phyloP scores from a whole-genome alignment of 2,113 vertebrate genomes.

The Hemibagrus wyckioides region DNA sequence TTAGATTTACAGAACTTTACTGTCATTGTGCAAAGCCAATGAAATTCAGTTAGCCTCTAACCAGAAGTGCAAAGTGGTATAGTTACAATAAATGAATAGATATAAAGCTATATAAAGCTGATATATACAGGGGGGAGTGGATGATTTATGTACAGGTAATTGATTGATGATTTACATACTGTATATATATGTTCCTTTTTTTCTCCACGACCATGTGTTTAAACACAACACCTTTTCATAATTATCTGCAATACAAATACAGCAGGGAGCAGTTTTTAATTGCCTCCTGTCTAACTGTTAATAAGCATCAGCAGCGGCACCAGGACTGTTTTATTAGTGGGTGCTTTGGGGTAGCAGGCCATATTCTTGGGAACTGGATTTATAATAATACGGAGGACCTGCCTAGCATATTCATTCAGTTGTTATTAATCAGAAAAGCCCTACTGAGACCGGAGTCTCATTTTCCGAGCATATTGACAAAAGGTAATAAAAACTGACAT shows the following conservation, averaged over 20 bases:
- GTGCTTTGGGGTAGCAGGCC: not conserved
- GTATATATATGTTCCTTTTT: not conserved
- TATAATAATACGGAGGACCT: not conserved
- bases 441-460: not conserved
- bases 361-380: not conserved
- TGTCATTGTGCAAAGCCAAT: too few species aligned
- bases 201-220: not conserved
- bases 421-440: not conserved
- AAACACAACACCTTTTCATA: slow-evolving; percentile 13
- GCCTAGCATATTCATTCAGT: not conserved
- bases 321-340: slow-evolving; percentile 1
- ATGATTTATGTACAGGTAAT: too few species aligned
- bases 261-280: slow-evolving; percentile 56
- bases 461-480: not conserved
- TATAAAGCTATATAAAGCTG: too few species aligned
- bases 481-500: not conserved
- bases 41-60: too few species aligned
- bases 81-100: too few species aligned
- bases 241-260: slow-evolving; percentile 21
- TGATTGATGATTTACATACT: too few species aligned
- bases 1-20: too few species aligned
- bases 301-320: slow-evolving; percentile 38
- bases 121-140: too few species aligned
- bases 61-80: too few species aligned
- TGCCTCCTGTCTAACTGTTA: slow-evolving; percentile 59